Evolutionary conservation across 2,797 vertebrate species (phyloP).

Genomic region (Platyrinchus mystaceus): DNA sequence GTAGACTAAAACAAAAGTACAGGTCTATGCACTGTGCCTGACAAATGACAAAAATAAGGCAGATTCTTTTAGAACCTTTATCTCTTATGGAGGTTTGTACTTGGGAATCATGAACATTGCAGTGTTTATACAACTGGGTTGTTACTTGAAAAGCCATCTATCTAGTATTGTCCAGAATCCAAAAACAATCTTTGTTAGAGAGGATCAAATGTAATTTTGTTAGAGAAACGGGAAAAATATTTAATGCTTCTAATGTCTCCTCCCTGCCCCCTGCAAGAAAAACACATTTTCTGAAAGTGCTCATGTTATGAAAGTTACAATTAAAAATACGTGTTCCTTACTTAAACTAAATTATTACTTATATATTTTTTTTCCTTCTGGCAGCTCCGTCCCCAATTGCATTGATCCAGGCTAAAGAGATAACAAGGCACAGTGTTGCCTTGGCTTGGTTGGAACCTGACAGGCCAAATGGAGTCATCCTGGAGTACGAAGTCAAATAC

Average conservation of each 20-base stretch:
- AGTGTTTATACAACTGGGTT: not conserved
- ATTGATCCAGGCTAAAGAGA: conserved; percentile 93
- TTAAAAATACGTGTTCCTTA: not conserved
- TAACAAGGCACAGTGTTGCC: conserved; percentile 94
- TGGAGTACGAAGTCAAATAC: conserved; percentile 98
- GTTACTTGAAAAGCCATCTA: not conserved
- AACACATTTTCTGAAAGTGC: not conserved
- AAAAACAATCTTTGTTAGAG: not conserved
- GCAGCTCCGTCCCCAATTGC: conserved; percentile 93
- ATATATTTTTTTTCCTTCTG: not conserved
- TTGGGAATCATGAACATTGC: not conserved
- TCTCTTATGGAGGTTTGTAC: not conserved
- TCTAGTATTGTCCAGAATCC: not conserved
- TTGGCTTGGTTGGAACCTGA: conserved; percentile 94
- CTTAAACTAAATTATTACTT: not conserved
- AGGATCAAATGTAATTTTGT: not conserved
- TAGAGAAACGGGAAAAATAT: not conserved
- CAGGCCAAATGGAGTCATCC: conserved; percentile 93
- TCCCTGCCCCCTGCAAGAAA: not conserved
- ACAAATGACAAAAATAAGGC: not conserved
- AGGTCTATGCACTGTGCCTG: not conserved
- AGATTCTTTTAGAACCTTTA: not conserved
- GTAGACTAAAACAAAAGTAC: not conserved
- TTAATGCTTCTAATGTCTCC: not conserved
- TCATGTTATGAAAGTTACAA: not conserved